A percentile compares a stretch with the other conserved stretches of the same genome.
Conservation (phyloP, 2,113 vertebrate species). For the Pelobates fuscus region DNA sequence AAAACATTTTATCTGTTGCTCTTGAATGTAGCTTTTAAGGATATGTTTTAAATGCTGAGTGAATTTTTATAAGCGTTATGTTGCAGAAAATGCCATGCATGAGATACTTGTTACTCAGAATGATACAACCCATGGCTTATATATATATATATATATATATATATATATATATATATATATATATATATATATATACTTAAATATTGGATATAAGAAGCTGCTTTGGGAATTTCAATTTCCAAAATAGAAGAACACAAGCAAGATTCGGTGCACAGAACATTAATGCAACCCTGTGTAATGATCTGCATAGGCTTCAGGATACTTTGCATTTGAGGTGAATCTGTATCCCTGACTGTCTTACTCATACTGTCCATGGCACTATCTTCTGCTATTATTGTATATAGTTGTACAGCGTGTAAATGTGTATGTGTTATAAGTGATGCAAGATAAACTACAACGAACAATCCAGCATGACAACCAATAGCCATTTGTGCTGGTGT, state of each 20-base stretch:
- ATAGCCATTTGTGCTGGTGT: conserved; percentile 19
- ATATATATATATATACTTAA: too few relatives aligned
- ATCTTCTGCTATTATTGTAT: conserved; percentile 76
- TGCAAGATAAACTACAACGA: conserved; percentile 65
- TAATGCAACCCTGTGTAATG: conserved; percentile 25
- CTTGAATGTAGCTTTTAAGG: conserved; percentile 11
- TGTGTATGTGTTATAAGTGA: conserved; percentile 54
- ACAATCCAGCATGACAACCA: conserved; percentile 30
- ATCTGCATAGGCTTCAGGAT: conserved; percentile 52
- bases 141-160: too few relatives aligned
- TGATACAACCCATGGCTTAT: too few relatives aligned
- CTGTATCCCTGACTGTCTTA: conserved; percentile 32
- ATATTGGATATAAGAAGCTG: not conserved
- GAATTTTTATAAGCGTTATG: not conserved
- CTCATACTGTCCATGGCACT: conserved; percentile 43
- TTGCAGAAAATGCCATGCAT: conserved; percentile 12
- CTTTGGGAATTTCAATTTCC: not conserved
- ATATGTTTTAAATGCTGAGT: not conserved
- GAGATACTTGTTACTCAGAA: conserved; percentile 16
- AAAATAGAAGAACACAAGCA: conserved; percentile 24
- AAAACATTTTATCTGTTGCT: not conserved
- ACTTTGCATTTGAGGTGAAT: conserved; percentile 41
- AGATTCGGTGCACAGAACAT: conserved; percentile 1
- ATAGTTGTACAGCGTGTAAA: conserved; percentile 90
- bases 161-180: too few relatives aligned